Evolutionary conservation across 1,140 invertebrate species (phyloP).

Genomic region (Lysiphlebus fabarum): DNA sequence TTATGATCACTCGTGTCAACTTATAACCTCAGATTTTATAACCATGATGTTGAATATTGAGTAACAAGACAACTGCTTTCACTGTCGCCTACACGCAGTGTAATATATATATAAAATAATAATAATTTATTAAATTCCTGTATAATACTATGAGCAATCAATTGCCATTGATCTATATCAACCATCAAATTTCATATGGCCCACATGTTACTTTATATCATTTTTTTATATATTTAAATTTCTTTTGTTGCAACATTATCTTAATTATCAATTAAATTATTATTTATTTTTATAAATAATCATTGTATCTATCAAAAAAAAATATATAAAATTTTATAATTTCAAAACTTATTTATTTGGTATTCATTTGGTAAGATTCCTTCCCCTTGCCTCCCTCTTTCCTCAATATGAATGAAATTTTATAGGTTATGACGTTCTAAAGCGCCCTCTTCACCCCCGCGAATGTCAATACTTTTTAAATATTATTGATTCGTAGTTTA

Average conservation of each 20-base stretch:
- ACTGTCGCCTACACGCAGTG: conserved; percentile 41
- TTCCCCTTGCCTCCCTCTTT: too few species aligned
- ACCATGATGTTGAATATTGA: conserved; percentile 38
- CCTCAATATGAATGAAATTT: too few species aligned
- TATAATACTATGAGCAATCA: conserved; percentile 8
- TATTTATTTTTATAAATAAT: not conserved
- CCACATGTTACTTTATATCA: not conserved
- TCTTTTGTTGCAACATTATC: not conserved
- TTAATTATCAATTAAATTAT: not conserved
- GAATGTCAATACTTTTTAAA: too few species aligned
- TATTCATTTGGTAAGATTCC: too few species aligned
- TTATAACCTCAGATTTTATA: conserved; percentile 20
- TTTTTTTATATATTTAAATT: not conserved
- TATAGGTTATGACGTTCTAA: too few species aligned
- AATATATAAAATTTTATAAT: too few species aligned
- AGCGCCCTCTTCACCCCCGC: too few species aligned
- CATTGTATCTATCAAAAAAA: too few species aligned
- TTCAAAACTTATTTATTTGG: too few species aligned
- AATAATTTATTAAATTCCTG: conserved; percentile 32
- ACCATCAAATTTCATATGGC: not conserved
- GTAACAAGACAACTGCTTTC: conserved; percentile 39
- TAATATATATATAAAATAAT: too few species aligned
- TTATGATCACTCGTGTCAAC: not conserved
- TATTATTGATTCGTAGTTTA: too few species aligned
- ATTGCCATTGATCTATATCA: not conserved